A percentile compares a stretch with the other conserved stretches of the same genome.
phyloP scores from a whole-genome alignment of 2,113 vertebrate species.

The Dendropsophus ebraccatus region DNA sequence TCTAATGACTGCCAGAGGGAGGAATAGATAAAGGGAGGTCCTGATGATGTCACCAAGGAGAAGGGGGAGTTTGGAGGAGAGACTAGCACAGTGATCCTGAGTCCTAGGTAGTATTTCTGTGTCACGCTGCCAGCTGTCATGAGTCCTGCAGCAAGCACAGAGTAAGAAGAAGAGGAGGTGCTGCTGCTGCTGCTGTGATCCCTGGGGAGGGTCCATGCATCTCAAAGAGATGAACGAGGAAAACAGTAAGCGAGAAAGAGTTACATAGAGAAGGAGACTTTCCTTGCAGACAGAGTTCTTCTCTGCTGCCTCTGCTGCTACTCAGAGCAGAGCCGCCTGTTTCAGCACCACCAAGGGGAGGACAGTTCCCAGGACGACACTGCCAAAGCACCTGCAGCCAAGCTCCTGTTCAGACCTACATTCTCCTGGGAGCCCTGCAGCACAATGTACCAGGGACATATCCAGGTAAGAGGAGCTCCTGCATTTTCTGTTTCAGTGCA shows the following conservation, averaged over 20 bases:
- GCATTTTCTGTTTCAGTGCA: constrained; percentile 10
- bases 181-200: constrained; percentile 27
- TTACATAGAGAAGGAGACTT: constrained; percentile 64
- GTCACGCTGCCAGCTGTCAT: constrained; percentile 47
- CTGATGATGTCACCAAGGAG: constrained; percentile 61
- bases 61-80: constrained; percentile 54
- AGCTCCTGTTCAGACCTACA: constrained; percentile 33
- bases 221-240: constrained; percentile 63
- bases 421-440: constrained; percentile 63
- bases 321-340: neutral
- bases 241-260: constrained; percentile 63
- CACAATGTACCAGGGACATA: constrained; percentile 86
- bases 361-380: constrained; percentile 65
- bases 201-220: constrained; percentile 36
- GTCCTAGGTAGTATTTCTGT: constrained; percentile 45
- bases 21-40: constrained; percentile 55
- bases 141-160: constrained; percentile 24
- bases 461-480: constrained; percentile 74
- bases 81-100: constrained; percentile 5
- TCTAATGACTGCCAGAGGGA: constrained; percentile 29
- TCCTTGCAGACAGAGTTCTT: constrained; percentile 55
- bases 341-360: constrained; percentile 66
- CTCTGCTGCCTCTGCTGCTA: constrained; percentile 33
- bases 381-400: neutral
- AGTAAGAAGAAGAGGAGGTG: constrained; percentile 53